phyloP scores from a whole-genome alignment of 2,888 invertebrate species.

The Furcula furcula region DNA sequence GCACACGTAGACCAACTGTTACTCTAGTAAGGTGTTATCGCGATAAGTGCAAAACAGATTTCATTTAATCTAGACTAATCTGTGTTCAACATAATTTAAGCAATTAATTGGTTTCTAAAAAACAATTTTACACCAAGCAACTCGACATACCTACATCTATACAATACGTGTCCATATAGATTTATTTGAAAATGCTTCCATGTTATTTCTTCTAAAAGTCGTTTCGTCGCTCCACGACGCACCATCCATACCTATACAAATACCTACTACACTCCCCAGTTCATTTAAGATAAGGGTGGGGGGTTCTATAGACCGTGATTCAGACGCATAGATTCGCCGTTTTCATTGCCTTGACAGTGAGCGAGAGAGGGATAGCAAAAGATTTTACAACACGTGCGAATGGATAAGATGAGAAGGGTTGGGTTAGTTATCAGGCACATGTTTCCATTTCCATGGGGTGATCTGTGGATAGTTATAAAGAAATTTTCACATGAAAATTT shows the following conservation, averaged over 20 bases:
- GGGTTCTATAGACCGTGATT: slow-evolving; percentile 64
- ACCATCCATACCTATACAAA: slow-evolving; percentile 4
- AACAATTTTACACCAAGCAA: too few species aligned
- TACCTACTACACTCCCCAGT: slow-evolving; percentile 67
- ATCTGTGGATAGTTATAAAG: slow-evolving; percentile 49
- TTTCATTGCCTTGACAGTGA: slow-evolving; percentile 72
- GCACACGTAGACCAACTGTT: too few species aligned
- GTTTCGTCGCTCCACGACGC: slow-evolving; percentile 15
- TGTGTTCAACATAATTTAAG: too few species aligned
- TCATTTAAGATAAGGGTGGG: slow-evolving; percentile 74
- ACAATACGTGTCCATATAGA: too few species aligned
- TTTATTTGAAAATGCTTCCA: too few species aligned
- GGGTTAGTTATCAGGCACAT: slow-evolving; percentile 69
- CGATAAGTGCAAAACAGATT: too few species aligned
- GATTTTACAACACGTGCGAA: slow-evolving; percentile 44
- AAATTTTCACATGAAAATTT: slow-evolving; percentile 42
- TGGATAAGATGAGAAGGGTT: slow-evolving; percentile 56
- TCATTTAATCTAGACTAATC: too few species aligned
- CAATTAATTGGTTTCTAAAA: too few species aligned
- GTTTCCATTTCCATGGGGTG: slow-evolving; percentile 46
- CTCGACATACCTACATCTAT: too few species aligned
- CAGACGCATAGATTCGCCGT: slow-evolving; percentile 76
- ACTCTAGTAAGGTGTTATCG: too few species aligned
- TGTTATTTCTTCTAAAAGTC: slow-evolving; percentile 21
- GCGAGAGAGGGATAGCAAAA: slow-evolving; percentile 50